These are phyloP conservation scores for Ptychochromis oligacanthus DNA, from an alignment of 2,113 vertebrate species.

Conservation along the genomic window DNA sequence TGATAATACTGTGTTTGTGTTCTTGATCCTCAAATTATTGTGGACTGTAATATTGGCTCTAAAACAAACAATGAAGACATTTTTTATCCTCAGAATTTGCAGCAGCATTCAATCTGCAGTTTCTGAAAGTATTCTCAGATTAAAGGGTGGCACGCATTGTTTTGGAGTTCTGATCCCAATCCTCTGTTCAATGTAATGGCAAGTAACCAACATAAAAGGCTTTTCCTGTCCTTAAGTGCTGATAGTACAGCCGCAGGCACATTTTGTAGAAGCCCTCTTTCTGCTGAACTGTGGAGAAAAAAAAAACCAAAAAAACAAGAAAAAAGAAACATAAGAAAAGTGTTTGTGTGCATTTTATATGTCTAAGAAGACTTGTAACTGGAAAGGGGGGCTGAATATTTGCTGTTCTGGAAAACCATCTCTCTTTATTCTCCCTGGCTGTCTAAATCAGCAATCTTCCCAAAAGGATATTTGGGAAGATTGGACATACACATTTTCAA, in stretches of 20 bases:
- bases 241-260: neutral
- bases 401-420: constrained; percentile 4
- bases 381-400: too few species aligned
- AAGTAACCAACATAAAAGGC: constrained; percentile 5
- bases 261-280: neutral
- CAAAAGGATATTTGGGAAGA: neutral
- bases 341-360: neutral
- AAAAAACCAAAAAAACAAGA: neutral
- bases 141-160: neutral
- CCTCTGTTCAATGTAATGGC: constrained; percentile 3
- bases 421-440: neutral
- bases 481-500: neutral
- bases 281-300: constrained; percentile 1
- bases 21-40: neutral
- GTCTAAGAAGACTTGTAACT: neutral
- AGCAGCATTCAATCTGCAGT: neutral
- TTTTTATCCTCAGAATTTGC: neutral
- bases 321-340: neutral
- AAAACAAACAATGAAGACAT: neutral
- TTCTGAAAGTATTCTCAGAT: neutral
- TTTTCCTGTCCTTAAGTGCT: constrained; percentile 12
- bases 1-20: neutral
- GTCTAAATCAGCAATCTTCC: neutral
- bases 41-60: neutral
- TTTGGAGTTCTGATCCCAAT: neutral